These are phyloP conservation scores for Zaprionus lineosus DNA, from an alignment of 2,888 invertebrate genomes.

Conservation along the genomic window DNA sequence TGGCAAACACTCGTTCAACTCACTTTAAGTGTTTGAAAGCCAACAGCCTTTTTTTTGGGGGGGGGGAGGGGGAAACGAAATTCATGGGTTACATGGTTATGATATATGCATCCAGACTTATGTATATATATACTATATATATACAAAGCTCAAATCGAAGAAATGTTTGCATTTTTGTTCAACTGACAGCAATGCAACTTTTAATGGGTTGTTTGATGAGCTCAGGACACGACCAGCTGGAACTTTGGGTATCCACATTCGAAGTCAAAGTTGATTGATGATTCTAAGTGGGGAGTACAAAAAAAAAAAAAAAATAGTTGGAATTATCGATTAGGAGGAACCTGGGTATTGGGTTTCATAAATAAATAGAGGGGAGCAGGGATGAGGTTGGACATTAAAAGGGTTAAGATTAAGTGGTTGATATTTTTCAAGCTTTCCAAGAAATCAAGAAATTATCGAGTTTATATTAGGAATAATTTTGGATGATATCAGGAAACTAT, in stretches of 20 bases:
- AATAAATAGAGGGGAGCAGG: too few relatives aligned
- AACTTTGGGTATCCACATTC: constrained; percentile 11
- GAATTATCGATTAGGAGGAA: too few relatives aligned
- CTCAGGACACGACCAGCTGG: background rate
- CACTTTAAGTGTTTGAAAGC: constrained; percentile 41
- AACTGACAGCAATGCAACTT: constrained; percentile 4
- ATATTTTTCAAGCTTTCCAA: too few relatives aligned
- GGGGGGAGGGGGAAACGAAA: too few relatives aligned
- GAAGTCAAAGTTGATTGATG: constrained; percentile 25
- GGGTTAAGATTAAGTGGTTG: too few relatives aligned
- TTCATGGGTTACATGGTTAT: too few relatives aligned
- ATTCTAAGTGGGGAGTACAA: background rate
- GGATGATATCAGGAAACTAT: too few relatives aligned
- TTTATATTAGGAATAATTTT: too few relatives aligned
- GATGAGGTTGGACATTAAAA: too few relatives aligned
- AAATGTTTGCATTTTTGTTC: constrained; percentile 28
- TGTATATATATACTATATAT: constrained; percentile 18
- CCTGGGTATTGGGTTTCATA: too few relatives aligned
- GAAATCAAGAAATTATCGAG: too few relatives aligned
- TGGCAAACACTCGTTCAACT: constrained; percentile 40
- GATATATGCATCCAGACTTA: background rate
- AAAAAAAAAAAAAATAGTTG: too few relatives aligned
- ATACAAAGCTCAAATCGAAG: constrained; percentile 4
- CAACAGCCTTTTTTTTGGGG: constrained; percentile 15
- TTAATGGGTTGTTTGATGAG: constrained; percentile 36